Base-by-base conservation (phyloP, 1,140 invertebrate species). In the Acromyrmex heyeri region DNA sequence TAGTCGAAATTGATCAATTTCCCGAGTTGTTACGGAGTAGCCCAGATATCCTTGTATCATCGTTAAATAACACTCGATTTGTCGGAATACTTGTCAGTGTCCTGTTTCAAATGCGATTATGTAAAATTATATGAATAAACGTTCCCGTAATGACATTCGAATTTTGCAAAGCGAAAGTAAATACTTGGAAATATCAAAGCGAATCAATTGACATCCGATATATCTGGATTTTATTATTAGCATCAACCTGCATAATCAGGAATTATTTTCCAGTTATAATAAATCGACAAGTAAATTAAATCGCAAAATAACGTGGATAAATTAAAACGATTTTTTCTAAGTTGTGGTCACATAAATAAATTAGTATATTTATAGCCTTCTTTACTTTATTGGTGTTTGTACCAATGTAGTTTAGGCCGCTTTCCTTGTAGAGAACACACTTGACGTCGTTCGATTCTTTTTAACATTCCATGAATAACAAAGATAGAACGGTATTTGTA, bases 1-100 rank as follows among this genome's bases (percentile, higher is more conserved):
- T n/a, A 14, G 3, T 14, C 7, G 72, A 75, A 44, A 61, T 75
- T 69, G 65, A 50, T 69, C 38, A 50, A 27, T 69, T 69, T 69
- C 21, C 21, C 44, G 44, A 69, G 14, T 50, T 24, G 2, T 24
- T 24, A 48, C 38, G n/a, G 38, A 24, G 12, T n/a, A 14, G 14
- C 38, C n/a, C 38, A 69, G 38, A 48, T 4, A 4, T 69, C 38
- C 5, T 67, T 12, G 38, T 48, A 3, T 48, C n/a, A 16, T 12
- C 21, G 38, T 50, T 69, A 69, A 69, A 69, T 27, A 38, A 24
- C 38, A 27, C 12, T 50, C 64, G 62, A n/a, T 3, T 14, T 8
- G 61, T 18, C 61, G 64, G 38, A 48, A 24, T 16, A 34, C 6
- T 30, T 34, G 38, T n/a, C 12, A 6, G 21, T 8, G 65, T 50